Evolutionary conservation across 2,888 invertebrate genomes (phyloP), one percentile per base, ranked within the genome.

Genomic region (Cosmorhoe ocellata): DNA sequence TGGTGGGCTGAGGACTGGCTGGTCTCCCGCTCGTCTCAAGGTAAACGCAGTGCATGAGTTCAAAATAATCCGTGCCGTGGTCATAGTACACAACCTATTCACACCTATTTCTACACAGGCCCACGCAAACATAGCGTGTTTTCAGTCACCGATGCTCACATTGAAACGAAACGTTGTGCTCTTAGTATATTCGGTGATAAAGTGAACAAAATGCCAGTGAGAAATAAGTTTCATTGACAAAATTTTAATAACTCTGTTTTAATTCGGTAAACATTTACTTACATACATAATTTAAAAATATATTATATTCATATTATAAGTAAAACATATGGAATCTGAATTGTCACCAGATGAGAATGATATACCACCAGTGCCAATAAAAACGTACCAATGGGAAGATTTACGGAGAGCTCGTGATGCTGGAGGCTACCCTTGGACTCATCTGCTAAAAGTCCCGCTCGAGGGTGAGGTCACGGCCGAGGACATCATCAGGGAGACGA

Each of bases 311-410:
- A 59, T 67, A 66, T 59, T 61, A 70, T 72, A 72, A 72, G 70
- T 76, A 84, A 59, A 84, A 86, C 88, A 81, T 87, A 90, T 90
- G 90, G 89, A 88, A 89, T 84, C 90, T 90, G 79, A 81, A 87
- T 91, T 89, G 84, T 90, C 78, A 66, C 79, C 90, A 91, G 91
- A 90, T 78, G 76, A 79, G 60, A 82, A 79, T 79, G 75, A 74
- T 66, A 68, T 77, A 67, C 95, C 95, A 63, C 93, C 93, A 60
- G 91, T 94, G 67, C 95, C 95, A 56, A 90, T 94, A 67, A 93
- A 94, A 81, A 95, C 95, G 43, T 96, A 95, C 81, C 92, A 93
- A 88, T 96, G 95, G 95, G 95, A 96, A 84, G 95, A 96, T 81
- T 84, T 96, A 32, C 87, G 92, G 67, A 91, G 94, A 75, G 92